Evolutionary conservation across 2,888 invertebrate species (phyloP), one percentile per base, ranked within the genome.

Genomic region (Cheilosia vernalis): DNA sequence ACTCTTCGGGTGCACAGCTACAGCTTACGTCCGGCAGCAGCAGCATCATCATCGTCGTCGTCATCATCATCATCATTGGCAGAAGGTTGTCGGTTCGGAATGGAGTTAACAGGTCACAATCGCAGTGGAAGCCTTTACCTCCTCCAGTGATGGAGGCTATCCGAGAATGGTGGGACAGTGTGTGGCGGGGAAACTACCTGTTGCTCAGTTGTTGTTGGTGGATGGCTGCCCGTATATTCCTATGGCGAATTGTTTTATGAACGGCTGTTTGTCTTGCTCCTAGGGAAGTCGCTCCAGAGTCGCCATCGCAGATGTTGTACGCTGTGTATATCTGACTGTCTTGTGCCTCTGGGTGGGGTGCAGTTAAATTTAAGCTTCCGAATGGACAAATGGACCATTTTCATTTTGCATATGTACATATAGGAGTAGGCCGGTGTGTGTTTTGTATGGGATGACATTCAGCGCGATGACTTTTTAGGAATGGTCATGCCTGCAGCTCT

Each of bases 71-170:
- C 72, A 78, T 78, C 67, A 78, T 79, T 37, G 73, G 51, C 33
- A 73, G 77, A 81, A 81, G 81, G 83, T 73, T 72, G 67, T 80
- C 74, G 69, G 69, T 64, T 79, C 24, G 74, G 63, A 85, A 85
- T 81, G 72, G 76, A 85, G 85, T 85, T 85, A 85, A 81, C 85
- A 85, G 85, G 85, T 85, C 85, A 85, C 85, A 37, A 30, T 44
- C 27, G 53, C 51, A 66, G 44, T 21, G 21, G 13, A 19, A n/a
- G 33, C 13, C 17, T 15, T 9, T 27, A 67, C 17, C 30, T 42
- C 60, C 51, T 53, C 49, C 53, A 76, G 64, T 70, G 77, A 66
- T 58, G 64, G 49, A 33, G 61, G 72, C 40, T 51, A 51, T 27
- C 27, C 27, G 6, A 27, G 6, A 27, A 7, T 7, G 6, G 27